These are phyloP conservation scores for Dynastes hyllus DNA, from an alignment of 2,888 invertebrate genomes.

Conservation along the genomic window DNA sequence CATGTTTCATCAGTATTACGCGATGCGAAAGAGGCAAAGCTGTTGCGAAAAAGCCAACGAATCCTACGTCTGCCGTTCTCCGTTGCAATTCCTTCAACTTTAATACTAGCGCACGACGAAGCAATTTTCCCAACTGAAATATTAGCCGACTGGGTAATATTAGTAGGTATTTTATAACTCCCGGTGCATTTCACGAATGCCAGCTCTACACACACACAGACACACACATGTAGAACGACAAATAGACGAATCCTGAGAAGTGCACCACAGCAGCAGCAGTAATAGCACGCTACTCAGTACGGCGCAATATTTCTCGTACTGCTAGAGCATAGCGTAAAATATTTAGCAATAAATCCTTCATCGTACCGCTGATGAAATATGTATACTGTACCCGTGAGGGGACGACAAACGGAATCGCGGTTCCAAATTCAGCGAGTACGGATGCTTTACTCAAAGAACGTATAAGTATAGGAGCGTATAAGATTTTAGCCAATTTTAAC, in stretches of 20 bases:
- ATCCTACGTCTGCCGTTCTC: background rate
- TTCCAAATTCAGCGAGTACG: too few species aligned
- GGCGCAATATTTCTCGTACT: conserved; percentile 9
- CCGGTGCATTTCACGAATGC: conserved; percentile 18
- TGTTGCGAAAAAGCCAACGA: background rate
- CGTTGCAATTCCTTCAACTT: conserved; percentile 8
- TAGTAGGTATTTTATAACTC: conserved; percentile 35
- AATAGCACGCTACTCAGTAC: background rate
- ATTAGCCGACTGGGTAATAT: conserved; percentile 18
- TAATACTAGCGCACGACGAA: background rate
- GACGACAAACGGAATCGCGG: too few species aligned
- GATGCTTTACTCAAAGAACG: too few species aligned
- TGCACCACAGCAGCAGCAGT: background rate
- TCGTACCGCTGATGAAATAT: conserved; percentile 34
- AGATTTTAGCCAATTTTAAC: too few species aligned
- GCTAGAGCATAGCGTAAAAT: conserved; percentile 36
- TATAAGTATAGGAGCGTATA: too few species aligned
- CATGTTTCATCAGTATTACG: background rate
- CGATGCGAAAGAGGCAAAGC: background rate
- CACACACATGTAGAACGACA: conserved; percentile 5
- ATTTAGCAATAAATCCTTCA: conserved; percentile 44
- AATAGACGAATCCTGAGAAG: conserved; percentile 26
- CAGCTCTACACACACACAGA: background rate
- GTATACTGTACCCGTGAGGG: conserved; percentile 4
- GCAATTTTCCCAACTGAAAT: conserved; percentile 35